Evolutionary conservation across 2,113 vertebrate species (phyloP), one percentile per base, ranked within the genome.

Genomic region (Plestiodon gilberti): DNA sequence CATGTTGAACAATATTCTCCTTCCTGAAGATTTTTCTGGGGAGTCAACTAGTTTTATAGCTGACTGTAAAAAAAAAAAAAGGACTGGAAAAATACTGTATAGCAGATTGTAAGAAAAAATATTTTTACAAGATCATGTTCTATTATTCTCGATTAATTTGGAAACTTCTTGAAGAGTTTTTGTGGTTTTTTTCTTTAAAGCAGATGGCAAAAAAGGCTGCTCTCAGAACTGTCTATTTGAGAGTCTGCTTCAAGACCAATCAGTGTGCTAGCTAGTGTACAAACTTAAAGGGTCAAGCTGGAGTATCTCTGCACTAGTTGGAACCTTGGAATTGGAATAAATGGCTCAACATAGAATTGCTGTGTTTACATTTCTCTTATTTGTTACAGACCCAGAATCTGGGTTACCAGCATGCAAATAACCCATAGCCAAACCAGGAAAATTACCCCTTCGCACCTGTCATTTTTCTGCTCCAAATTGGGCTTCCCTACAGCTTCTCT

Each of bases 1-100:
- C 9, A 13, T 61, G 14, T 82, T 84, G 83, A 90, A 79, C 84
- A 91, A 76, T 55, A 81, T 38, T 38, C 69, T 91, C 1, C 2
- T 14, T 35, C 43, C 48, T 82, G 55, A 92, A 74, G 15, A 62
- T 67, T 87, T 11, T 55, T 88, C 1, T 30, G 30, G 35, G 82
- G 57, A 87, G 87, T 76, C 77, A 90, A 67, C n/a, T 15, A 28
- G n/a, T 33, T 35, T 73, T 83, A 40, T 7, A 61, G 13, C n/a
- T 57, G 1, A 0, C 30, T 52, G 20, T 17, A 59, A 23, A 70
- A 73, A 67, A 59, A n/a, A n/a, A n/a, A 52, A 81, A 43, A 80
- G 62, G 78, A 11, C 33, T 3, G 1, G 3, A 86, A 83, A 0
- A 23, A 9, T 73, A 13, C n/a, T n/a, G n/a, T n/a, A n/a, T n/a